Conservation (phyloP, 23 tunicate species). For the Botrylloides violaceus region DNA sequence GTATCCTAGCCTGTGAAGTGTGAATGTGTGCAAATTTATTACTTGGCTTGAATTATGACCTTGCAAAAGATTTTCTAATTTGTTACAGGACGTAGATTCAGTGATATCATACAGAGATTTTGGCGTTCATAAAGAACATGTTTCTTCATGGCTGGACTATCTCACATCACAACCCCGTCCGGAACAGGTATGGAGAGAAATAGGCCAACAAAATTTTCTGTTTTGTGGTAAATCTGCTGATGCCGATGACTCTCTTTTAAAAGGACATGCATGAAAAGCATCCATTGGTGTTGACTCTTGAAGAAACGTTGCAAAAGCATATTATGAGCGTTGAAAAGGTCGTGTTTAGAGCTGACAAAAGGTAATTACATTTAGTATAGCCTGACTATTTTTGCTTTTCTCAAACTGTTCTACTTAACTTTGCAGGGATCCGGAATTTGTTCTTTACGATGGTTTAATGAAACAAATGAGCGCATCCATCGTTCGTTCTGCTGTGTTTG, state of each 20-base stretch:
- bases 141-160: conserved; percentile 59
- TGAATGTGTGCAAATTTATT: no score
- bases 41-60: no score
- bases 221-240: not conserved
- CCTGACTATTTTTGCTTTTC: not conserved
- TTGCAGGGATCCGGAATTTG: conserved; percentile 71
- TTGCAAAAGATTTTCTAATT: not conserved
- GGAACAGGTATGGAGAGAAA: no score
- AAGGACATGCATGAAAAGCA: conserved; percentile 70
- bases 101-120: conserved; percentile 43
- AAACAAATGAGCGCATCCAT: conserved; percentile 71
- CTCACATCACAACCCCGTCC: conserved; percentile 69
- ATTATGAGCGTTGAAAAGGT: conserved; percentile 33
- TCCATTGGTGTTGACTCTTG: conserved; percentile 52
- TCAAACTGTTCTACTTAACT: not conserved
- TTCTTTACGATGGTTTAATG: conserved; percentile 55
- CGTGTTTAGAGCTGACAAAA: conserved; percentile 56
- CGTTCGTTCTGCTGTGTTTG: conserved; percentile 80
- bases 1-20: no score
- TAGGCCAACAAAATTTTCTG: not conserved
- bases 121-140: conserved; percentile 48
- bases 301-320: conserved; percentile 35
- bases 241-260: not conserved
- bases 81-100: conserved; percentile 21
- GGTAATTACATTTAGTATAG: conserved; percentile 25